Conservation (phyloP, 2,113 vertebrate genomes). For the Gymnocephalus cernua region DNA sequence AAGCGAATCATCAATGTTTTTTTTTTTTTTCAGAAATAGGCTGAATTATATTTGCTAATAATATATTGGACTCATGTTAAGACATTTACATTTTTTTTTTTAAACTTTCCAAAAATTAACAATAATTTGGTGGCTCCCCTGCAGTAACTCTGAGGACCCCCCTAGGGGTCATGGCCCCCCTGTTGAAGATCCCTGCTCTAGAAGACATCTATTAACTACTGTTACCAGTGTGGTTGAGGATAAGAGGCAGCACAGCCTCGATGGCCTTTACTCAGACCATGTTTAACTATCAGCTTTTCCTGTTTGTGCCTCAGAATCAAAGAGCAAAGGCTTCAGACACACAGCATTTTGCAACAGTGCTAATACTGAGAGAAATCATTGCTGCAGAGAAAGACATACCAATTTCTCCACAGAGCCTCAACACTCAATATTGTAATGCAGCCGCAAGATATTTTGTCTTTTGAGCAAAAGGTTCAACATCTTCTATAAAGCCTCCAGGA, state of each 20-base stretch:
- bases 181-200: too few species aligned
- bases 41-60: too few species aligned
- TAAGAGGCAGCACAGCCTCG: neutral
- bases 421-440: constrained; percentile 58
- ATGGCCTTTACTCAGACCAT: neutral
- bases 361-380: constrained; percentile 3
- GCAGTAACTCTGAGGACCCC: too few species aligned
- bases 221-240: neutral
- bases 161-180: too few species aligned
- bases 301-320: constrained; percentile 2
- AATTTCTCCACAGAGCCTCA: constrained; percentile 30
- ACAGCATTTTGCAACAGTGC: neutral
- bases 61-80: too few species aligned
- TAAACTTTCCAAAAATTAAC: too few species aligned
- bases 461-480: constrained; percentile 30
- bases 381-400: neutral
- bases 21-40: too few species aligned
- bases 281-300: constrained; percentile 1
- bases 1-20: too few species aligned
- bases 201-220: neutral
- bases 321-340: neutral
- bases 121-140: too few species aligned
- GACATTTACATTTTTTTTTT: too few species aligned
- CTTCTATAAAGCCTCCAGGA: constrained; percentile 29
- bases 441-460: constrained; percentile 48